Base-by-base conservation (phyloP, 2,797 vertebrate genomes). In the Florisuga fusca region DNA sequence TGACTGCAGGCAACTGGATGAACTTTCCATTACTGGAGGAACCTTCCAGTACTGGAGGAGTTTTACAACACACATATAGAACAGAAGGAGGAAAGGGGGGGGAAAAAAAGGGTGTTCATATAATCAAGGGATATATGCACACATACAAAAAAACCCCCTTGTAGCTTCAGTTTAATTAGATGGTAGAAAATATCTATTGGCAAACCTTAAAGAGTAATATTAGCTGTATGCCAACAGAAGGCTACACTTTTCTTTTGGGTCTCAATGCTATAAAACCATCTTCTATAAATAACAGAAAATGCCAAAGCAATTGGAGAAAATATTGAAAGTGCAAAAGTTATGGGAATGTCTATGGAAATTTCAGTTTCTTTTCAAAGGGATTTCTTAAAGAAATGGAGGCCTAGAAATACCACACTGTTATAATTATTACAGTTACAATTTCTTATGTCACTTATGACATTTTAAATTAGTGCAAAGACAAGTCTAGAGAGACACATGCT, bases 101-200 rank as follows among this genome's bases (percentile, higher is more conserved):
- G 15, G 21, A 31, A 33, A 58, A 81, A 55, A 84, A 63, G 76
- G 61, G 13, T 53, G 58, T 84, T 81, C 73, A 79, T 75, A 78
- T 74, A 94, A 94, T 73, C 83, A 91, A 84, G 72, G 46, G 59
- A 89, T 89, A 85, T 38, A 84, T 77, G 84, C 31, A 82, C 63
- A 84, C 15, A 55, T 31, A 74, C 4, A 75, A 73, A 67, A 84
- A 61, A 83, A 34, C 13, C 13, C 48, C 53, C 45, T 69, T 84
- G 53, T 54, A 83, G 87, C 38, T 96, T 93, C 89, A 53, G 83
- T 93, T 96, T 96, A 96, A 95, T 93, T 93, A 96, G 82, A 89
- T 66, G 84, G 63, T 48, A 95, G 89, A 95, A 96, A 95, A 87
- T 89, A 63, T 75, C 93, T 87, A n/a, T 2, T 94, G 95, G 92